Evolutionary conservation across 1,140 invertebrate genomes (phyloP).

Genomic region (Drosophila arizonae): DNA sequence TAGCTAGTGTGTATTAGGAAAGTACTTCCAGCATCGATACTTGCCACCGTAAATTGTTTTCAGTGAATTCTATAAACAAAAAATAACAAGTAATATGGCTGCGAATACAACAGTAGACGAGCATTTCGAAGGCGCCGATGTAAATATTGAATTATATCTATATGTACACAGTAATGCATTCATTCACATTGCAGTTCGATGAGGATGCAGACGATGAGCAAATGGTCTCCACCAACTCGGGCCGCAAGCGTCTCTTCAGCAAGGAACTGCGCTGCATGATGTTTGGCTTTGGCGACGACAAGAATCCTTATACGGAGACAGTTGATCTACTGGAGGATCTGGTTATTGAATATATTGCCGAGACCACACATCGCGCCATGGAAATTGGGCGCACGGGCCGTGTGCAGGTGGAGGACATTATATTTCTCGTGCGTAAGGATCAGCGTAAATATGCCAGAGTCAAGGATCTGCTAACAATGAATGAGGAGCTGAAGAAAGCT

Average conservation of each 20-base stretch:
- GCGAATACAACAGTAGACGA: slow-evolving; percentile 61
- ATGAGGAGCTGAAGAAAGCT: slow-evolving; percentile 99
- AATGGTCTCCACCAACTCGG: slow-evolving; percentile 87
- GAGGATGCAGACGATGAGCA: slow-evolving; percentile 87
- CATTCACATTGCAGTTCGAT: slow-evolving; percentile 83
- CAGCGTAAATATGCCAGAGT: slow-evolving; percentile 98
- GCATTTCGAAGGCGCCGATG: slow-evolving; percentile 69
- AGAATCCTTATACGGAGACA: slow-evolving; percentile 99
- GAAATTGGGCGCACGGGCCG: slow-evolving; percentile 97
- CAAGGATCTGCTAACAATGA: slow-evolving; percentile 98
- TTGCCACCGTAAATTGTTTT: not conserved
- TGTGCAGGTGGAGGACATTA: slow-evolving; percentile 98
- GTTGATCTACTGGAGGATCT: slow-evolving; percentile 98
- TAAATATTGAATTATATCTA: slow-evolving; percentile 46
- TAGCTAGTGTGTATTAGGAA: not conserved
- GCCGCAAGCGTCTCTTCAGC: slow-evolving; percentile 92
- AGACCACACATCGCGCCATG: slow-evolving; percentile 97
- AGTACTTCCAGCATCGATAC: slow-evolving; percentile 16
- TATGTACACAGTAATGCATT: slow-evolving; percentile 53
- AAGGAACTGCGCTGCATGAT: slow-evolving; percentile 99
- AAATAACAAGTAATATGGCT: slow-evolving; percentile 52
- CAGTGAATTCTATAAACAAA: slow-evolving; percentile 6
- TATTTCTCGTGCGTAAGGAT: slow-evolving; percentile 99
- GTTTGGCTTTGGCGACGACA: slow-evolving; percentile 99
- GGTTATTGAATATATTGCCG: slow-evolving; percentile 98